Percentiles rank a stretch among this genome's conserved stretches.
These are phyloP conservation scores for Seriola rivoliana DNA, from an alignment of 2,113 vertebrate species.

Conservation along the genomic window DNA sequence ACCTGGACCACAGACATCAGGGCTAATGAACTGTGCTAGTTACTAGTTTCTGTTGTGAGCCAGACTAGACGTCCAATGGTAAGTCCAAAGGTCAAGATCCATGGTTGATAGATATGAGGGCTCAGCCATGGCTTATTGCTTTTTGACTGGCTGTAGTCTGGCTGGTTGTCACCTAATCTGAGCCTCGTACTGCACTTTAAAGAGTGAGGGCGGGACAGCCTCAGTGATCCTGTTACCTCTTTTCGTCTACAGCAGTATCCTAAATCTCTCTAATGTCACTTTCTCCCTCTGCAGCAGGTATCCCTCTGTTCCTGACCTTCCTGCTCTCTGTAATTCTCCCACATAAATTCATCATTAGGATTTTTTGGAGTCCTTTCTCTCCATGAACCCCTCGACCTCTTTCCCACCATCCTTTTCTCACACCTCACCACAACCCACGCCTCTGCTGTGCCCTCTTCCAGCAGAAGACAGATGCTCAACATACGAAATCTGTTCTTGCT, in stretches of 20 bases:
- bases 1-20: conserved; percentile 12
- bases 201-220: conserved; percentile 2
- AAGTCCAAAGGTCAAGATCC: conserved; percentile 57
- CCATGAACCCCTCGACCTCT: background rate
- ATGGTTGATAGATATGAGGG: conserved; percentile 44
- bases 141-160: conserved; percentile 61
- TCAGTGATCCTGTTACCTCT: conserved; percentile 49
- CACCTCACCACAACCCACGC: background rate
- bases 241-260: conserved; percentile 4
- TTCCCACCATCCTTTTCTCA: background rate
- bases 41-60: conserved; percentile 18
- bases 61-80: conserved; percentile 8
- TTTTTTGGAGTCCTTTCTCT: background rate
- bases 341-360: background rate
- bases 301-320: conserved; percentile 19
- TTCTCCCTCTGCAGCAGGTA: background rate
- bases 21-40: conserved; percentile 11
- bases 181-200: conserved; percentile 31
- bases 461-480: conserved; percentile 50
- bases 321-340: conserved; percentile 10
- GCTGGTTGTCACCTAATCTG: conserved; percentile 35
- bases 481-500: conserved; percentile 51
- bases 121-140: conserved; percentile 44
- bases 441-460: conserved; percentile 5
- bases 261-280: conserved; percentile 30